Evolutionary conservation across 2,113 vertebrate genomes (phyloP).

Genomic region (Sinocyclocheilus maitianheensis): DNA sequence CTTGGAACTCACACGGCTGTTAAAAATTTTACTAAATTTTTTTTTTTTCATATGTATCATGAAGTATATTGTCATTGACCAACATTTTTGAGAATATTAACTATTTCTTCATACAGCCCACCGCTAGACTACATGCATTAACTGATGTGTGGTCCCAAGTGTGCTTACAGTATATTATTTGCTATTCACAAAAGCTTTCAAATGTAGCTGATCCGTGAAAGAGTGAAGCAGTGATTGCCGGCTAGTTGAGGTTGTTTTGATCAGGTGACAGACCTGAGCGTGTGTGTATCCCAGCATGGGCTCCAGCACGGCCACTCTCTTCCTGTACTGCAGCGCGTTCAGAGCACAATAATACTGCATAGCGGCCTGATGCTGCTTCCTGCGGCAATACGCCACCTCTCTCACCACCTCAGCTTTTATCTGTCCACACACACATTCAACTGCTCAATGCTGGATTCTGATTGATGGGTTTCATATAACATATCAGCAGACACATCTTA

Average conservation of each 20-base stretch:
- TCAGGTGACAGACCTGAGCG: slow-evolving; percentile 79
- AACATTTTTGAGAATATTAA: neutral
- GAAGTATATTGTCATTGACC: neutral
- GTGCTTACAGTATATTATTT: too few species aligned
- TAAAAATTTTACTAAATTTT: too few species aligned
- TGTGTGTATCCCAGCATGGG: slow-evolving; percentile 92
- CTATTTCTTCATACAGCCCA: neutral
- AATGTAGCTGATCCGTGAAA: neutral
- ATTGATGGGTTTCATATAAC: neutral
- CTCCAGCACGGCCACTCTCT: slow-evolving; percentile 91
- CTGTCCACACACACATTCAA: slow-evolving; percentile 65
- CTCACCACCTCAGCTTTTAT: slow-evolving; percentile 85
- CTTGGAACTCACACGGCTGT: too few species aligned
- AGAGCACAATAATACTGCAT: slow-evolving; percentile 96
- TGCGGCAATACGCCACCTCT: slow-evolving; percentile 89
- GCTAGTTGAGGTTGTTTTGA: neutral
- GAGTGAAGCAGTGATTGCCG: neutral
- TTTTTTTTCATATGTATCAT: too few species aligned
- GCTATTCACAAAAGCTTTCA: neutral
- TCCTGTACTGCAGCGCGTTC: slow-evolving; percentile 93
- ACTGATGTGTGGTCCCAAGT: too few species aligned
- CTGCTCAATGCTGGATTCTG: neutral
- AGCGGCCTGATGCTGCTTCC: slow-evolving; percentile 93
- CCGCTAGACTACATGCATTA: neutral
- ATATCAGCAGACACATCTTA: too few species aligned